A percentile compares a stretch with the other conserved stretches of the same genome.
Conservation (phyloP, 2,888 invertebrate genomes). For the Phytoseiulus persimilis region DNA sequence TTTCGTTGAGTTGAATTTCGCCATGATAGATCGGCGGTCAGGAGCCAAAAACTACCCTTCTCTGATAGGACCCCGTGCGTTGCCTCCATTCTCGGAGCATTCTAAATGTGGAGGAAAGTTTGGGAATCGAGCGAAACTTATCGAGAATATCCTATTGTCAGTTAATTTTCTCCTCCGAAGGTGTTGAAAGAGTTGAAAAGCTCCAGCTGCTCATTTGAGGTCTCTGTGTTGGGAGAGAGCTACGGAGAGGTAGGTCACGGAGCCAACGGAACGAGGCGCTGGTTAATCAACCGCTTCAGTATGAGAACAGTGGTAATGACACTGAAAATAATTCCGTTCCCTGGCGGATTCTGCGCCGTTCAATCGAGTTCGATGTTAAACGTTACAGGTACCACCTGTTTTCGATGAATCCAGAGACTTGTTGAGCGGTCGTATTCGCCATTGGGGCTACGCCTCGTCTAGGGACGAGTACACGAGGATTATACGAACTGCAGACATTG, state of each 20-base stretch:
- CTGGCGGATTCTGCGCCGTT: neutral
- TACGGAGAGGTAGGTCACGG: conserved; percentile 55
- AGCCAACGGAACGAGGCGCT: too few relatives aligned
- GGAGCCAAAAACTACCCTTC: too few relatives aligned
- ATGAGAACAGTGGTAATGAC: conserved; percentile 49
- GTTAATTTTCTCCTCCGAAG: conserved; percentile 55
- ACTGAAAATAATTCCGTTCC: neutral
- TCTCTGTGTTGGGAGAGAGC: conserved; percentile 55
- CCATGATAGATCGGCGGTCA: too few relatives aligned
- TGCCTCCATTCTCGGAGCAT: too few relatives aligned
- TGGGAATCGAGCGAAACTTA: conserved; percentile 45
- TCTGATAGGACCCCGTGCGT: too few relatives aligned
- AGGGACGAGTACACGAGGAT: conserved; percentile 58
- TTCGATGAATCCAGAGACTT: conserved; percentile 56
- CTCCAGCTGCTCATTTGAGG: conserved; percentile 55
- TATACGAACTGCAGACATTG: conserved; percentile 58
- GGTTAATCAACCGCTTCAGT: neutral
- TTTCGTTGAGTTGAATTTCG: too few relatives aligned
- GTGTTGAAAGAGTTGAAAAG: conserved; percentile 53
- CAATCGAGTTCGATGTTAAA: neutral
- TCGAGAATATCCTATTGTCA: conserved; percentile 53
- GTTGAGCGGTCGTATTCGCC: conserved; percentile 51
- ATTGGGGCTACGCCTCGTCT: conserved; percentile 58
- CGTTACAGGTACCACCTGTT: conserved; percentile 49
- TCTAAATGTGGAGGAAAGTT: too few relatives aligned